Base-by-base conservation (phyloP, 23 tunicate genomes). In the Ascidia mentula region DNA sequence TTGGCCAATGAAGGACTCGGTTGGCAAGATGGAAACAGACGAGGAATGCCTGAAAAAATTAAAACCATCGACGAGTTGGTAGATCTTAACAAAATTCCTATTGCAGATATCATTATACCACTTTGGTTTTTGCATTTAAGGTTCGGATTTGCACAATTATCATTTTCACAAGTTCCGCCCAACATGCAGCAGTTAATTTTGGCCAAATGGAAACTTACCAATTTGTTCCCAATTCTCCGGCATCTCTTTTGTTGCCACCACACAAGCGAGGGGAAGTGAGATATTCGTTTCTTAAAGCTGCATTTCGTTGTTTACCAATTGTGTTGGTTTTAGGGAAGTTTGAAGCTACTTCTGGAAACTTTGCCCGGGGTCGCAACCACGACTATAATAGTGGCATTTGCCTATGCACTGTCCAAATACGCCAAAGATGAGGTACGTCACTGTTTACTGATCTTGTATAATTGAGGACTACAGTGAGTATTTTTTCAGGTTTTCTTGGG, bases 401-500 rank as follows among this genome's bases (percentile, higher is more conserved):
- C 74, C 30, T 71, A 28, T 71, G 74, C 74, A 34, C 30, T 71
- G 13, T 71, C 74, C 30, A 36, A 71, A 36, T 71, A 71, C 39
- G 24, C 74, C 8, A 71, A 71, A 7, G 74, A 71, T 71, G 74
- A 71, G 39, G 74, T 71, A 36, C 15, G 15, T 69, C 15, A 53
- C 22, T 53, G 24, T 53, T 53, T 5, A 9, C 28, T 28, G 13
- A 53, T 9, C 53, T 12, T 42, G 12, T 42, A 15, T 17, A 18
- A 45, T 15, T 45, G 18, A 45, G 60, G 18, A 45, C 17, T 15
- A 18, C 18, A 45, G 18, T 45, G 18, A 22, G 34, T 75, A 61
- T 33, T 34, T 45, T 46, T 76, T 9, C 61, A 93, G 98, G 72
- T 80, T 1, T 88, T 40, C 76, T 80, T 93, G 40, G 98, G 98